phyloP scores from a whole-genome alignment of 1,140 invertebrate genomes.

The Aphidius gifuensis region DNA sequence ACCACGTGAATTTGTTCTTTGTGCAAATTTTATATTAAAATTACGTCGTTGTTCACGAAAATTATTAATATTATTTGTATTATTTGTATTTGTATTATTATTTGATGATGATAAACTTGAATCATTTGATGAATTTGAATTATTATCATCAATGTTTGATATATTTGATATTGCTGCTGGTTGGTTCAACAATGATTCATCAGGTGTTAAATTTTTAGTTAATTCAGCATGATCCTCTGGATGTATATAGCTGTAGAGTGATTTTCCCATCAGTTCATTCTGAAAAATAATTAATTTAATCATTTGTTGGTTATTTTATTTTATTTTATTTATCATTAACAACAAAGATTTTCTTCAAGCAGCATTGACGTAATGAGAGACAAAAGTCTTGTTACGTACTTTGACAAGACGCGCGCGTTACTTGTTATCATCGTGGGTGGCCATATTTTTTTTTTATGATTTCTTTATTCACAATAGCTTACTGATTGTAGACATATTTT shows the following conservation, averaged over 20 bases:
- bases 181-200: constrained; percentile 35
- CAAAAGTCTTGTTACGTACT: constrained; percentile 7
- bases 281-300: constrained; percentile 46
- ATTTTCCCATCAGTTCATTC: constrained; percentile 83
- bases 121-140: constrained; percentile 44
- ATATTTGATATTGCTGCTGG: constrained; percentile 35
- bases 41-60: constrained; percentile 50
- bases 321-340: neutral
- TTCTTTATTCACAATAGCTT: constrained; percentile 36
- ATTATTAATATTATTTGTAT: constrained; percentile 36
- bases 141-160: constrained; percentile 49
- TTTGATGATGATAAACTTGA: constrained; percentile 35
- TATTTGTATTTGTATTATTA: constrained; percentile 19
- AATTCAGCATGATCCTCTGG: constrained; percentile 74
- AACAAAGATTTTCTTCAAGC: neutral
- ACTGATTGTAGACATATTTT: constrained; percentile 41
- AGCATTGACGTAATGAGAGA: too few relatives aligned
- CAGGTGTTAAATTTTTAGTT: constrained; percentile 63
- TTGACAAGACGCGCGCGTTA: constrained; percentile 7
- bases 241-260: constrained; percentile 73
- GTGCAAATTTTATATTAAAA: constrained; percentile 61
- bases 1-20: constrained; percentile 53
- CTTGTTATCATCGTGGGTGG: constrained; percentile 44
- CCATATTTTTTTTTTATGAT: constrained; percentile 26
- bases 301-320: neutral